These are phyloP conservation scores for Habrosyne pyritoides DNA, from an alignment of 2,888 invertebrate genomes.

Conservation along the genomic window DNA sequence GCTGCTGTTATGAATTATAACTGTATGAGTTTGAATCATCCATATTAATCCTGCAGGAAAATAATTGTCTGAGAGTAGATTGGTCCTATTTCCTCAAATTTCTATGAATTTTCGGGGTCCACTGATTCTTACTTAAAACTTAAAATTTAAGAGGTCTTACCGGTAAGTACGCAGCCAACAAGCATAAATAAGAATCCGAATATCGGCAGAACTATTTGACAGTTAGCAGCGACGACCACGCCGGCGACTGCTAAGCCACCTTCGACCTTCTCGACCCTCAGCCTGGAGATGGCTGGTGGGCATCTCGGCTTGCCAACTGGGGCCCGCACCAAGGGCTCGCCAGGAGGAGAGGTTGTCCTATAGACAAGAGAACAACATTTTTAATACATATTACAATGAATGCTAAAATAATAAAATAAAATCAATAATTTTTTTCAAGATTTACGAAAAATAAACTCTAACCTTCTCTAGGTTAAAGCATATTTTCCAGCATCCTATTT, in stretches of 20 bases:
- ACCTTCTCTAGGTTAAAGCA: no score
- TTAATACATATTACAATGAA: no score
- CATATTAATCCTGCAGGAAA: not conserved
- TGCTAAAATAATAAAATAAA: not conserved
- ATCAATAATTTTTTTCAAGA: no score
- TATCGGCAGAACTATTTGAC: conserved; percentile 89
- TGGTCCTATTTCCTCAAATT: no score
- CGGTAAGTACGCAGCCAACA: conserved; percentile 89
- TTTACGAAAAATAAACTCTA: no score
- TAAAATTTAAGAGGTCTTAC: conserved; percentile 60
- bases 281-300: conserved; percentile 87
- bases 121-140: no score
- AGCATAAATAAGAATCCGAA: conserved; percentile 90
- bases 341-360: conserved; percentile 80
- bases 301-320: conserved; percentile 81
- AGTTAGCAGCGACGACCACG: conserved; percentile 90
- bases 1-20: no score
- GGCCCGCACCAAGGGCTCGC: conserved; percentile 84
- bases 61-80: not conserved
- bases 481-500: not conserved
- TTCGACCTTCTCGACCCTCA: conserved; percentile 90
- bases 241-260: conserved; percentile 90
- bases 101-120: no score
- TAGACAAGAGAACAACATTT: conserved; percentile 25
- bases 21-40: no score